Base-by-base conservation (phyloP, 2,888 invertebrate species). In the Copidosoma aretas region DNA sequence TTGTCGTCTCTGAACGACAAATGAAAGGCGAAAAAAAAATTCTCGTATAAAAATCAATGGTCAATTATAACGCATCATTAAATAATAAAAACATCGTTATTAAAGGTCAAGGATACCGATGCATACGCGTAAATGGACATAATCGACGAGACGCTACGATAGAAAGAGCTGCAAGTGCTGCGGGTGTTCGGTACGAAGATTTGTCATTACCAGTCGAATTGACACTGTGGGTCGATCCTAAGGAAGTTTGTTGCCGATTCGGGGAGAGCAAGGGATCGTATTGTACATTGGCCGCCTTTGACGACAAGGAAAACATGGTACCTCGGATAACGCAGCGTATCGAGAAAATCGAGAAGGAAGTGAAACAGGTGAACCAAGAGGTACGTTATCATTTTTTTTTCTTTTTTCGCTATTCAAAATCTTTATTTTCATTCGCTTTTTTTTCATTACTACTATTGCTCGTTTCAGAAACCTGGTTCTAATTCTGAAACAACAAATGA, bases 141-240 rank as follows among this genome's bases (percentile, higher is more conserved):
- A 86, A 83, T 77, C 88, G 89, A 75, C 86, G 90, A 82, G 91
- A 91, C 82, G 88, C 89, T 67, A 86, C 89, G 64, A 84, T 91
- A 73, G 87, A 88, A 75, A 85, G 87, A 79, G 91, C 91, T 61
- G 91, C 89, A 54, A 85, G 83, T 73, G 86, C 87, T 71, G 88
- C 88, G 78, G 91, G 91, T 70, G 85, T 90, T 58, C 85, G 86
- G 70, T 88, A 89, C 77, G 85, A 87, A 78, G 86, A 88, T 80
- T 83, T 90, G 65, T 86, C 87, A 70, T 85, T 91, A 73, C 91
- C 91, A 57, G 86, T 88, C 74, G 91, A 92, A 84, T 85, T 92
- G 64, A 91, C 91, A 25, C 86, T 92, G 76, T 92, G 92, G 92
- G 90, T 92, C 62, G 92, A 92, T 81, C 92, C 91, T 1, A 86